Evolutionary conservation across 2,797 vertebrate species (phyloP), one percentile per base, ranked within the genome.

Genomic region (Chromobotia macracanthus): DNA sequence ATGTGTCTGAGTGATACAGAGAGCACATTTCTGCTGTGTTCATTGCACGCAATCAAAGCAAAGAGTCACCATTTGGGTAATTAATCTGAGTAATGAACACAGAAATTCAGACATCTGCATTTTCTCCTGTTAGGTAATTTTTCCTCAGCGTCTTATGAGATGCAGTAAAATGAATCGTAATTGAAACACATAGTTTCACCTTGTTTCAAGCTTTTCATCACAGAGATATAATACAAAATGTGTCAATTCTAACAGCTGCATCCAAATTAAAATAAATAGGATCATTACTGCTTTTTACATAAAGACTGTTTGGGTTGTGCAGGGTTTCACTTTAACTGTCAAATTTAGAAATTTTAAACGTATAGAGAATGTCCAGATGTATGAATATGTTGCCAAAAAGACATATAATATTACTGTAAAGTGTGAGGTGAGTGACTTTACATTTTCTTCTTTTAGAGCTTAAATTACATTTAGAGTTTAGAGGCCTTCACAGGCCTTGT

Each of bases 51-150:
- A 76, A 84, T 86, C 74, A 82, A 80, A 77, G 35, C 35, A 31
- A 10, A 44, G 10, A 86, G 80, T 80, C 74, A 51, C 75, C 78
- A 80, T 84, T 84, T 80, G 50, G 66, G 75, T 84, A 81, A 86
- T 84, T 84, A 75, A 86, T 82, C 72, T 78, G 80, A 86, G 80
- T 79, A 80, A 86, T 82, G 80, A 79, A 84, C 56, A 23, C 66
- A 60, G 64, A 79, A 82, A 65, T 60, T 64, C 80, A 76, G 44
- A 70, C 78, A 80, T 84, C 58, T 84, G 80, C 78, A 48, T 72
- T 80, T 82, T 73, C 66, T 55, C 71, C 63, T 68, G 66, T 74
- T 66, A 64, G 25, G 69, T 75, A 44, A 71, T 78, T 83, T 73
- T 56, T 72, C 63, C 70, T 18, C 31, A 31, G 55, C 21, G 25